Evolutionary conservation across 2,888 invertebrate genomes (phyloP).

Genomic region (Colostygia pectinataria): DNA sequence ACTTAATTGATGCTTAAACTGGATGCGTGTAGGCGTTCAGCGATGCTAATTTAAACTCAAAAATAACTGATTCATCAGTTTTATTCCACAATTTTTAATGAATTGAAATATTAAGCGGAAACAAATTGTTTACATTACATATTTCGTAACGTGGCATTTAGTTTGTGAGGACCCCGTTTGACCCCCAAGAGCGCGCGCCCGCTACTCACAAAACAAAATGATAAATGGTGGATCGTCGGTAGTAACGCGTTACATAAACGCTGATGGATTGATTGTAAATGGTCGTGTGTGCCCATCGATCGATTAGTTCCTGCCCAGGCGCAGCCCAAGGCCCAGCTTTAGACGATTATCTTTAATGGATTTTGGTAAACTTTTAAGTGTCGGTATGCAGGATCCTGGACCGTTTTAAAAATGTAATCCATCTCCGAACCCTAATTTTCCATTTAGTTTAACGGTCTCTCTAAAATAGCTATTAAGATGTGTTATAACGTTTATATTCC

Average conservation of each 20-base stretch:
- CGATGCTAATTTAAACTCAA: slow-evolving; percentile 28
- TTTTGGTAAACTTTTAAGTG: slow-evolving; percentile 68
- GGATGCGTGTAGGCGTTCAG: slow-evolving; percentile 21
- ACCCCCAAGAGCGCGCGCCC: slow-evolving; percentile 69
- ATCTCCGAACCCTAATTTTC: slow-evolving; percentile 60
- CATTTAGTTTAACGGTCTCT: slow-evolving; percentile 55
- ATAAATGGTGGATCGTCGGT: slow-evolving; percentile 78
- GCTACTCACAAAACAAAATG: slow-evolving; percentile 79
- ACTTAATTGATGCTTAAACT: slow-evolving; percentile 50
- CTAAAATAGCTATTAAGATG: slow-evolving; percentile 50
- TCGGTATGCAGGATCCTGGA: slow-evolving; percentile 61
- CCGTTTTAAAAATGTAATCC: slow-evolving; percentile 56
- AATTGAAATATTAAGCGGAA: slow-evolving; percentile 48
- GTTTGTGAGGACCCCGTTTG: slow-evolving; percentile 58
- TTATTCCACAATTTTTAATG: slow-evolving; percentile 24
- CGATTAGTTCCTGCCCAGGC: slow-evolving; percentile 74
- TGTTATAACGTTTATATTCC: slow-evolving; percentile 43
- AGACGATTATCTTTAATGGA: slow-evolving; percentile 78
- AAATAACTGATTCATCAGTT: slow-evolving; percentile 21
- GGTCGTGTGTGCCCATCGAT: slow-evolving; percentile 73
- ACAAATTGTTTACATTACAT: slow-evolving; percentile 65
- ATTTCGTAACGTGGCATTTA: slow-evolving; percentile 63
- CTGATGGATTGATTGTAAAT: slow-evolving; percentile 82
- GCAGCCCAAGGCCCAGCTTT: slow-evolving; percentile 62
- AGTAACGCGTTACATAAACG: slow-evolving; percentile 78